Evolutionary conservation across 2,113 vertebrate species (phyloP), one percentile per base, ranked within the genome.

Genomic region (Ptychochromis oligacanthus): DNA sequence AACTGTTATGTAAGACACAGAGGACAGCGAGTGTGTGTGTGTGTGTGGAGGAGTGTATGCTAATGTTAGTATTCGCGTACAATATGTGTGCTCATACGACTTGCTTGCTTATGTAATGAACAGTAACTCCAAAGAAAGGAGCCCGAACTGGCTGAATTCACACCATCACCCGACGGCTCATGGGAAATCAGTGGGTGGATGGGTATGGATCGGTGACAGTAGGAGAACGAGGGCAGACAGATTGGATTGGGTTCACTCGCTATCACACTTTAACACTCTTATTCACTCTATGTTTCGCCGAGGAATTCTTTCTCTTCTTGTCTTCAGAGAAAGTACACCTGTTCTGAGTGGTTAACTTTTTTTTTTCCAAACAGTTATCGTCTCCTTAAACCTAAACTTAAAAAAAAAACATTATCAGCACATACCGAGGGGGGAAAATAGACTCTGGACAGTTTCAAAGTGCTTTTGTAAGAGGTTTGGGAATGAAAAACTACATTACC

Each of bases 121-220:
- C 36, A 70, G 57, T 54, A 61, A 85, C 58, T 64, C 59, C 2
- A 34, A 60, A 75, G 60, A 85, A 61, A 78, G 76, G 17, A 82
- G 59, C 46, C 49, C 2, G 38, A 87, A 75, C 87, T 84, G 79
- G 75, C 52, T 89, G 80, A 87, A 81, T 89, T 93, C 89, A 87
- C 87, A 84, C 82, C 83, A 89, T 87, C 87, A 87, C 74, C 89
- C 64, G 28, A 77, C 85, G 80, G 77, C 91, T 93, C 84, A 88
- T 92, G 93, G 89, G 92, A 91, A 93, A 92, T 90, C 84, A 89
- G 92, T 89, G 86, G 90, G 92, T 20, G 91, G 90, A 91, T 89
- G 91, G 92, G 90, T 92, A 93, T 87, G 82, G 93, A 95, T 94
- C 14, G 24, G 36, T 76, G 82, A 87, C 89, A 81, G 89, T 40